phyloP scores from a whole-genome alignment of 2,888 invertebrate genomes.

The Cryptocheilus praepositus region DNA sequence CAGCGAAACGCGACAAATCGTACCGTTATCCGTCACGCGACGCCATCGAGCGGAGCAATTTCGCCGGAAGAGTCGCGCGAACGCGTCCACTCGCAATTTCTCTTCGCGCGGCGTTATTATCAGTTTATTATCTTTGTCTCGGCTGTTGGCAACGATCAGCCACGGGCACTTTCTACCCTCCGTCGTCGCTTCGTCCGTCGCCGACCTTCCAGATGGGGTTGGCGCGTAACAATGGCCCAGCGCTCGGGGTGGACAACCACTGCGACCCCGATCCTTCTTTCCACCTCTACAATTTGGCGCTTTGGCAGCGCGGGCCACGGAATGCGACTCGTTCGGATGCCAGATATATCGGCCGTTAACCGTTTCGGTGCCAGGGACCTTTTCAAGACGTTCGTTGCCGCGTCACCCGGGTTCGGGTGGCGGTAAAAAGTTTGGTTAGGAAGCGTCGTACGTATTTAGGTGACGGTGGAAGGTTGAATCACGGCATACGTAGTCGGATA shows the following conservation, averaged over 20 bases:
- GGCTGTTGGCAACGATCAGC: slow-evolving; percentile 31
- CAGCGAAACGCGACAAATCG: no score
- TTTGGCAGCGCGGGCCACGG: slow-evolving; percentile 17
- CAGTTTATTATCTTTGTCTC: slow-evolving; percentile 51
- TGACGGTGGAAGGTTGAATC: no score
- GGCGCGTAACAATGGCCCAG: background rate
- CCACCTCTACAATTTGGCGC: background rate
- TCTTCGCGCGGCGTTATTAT: slow-evolving; percentile 39
- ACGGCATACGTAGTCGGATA: no score
- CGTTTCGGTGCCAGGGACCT: no score
- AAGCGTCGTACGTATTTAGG: no score
- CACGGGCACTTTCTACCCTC: slow-evolving; percentile 17
- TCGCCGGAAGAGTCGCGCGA: no score
- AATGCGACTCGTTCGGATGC: slow-evolving; percentile 32
- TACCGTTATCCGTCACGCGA: no score
- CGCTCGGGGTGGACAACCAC: slow-evolving; percentile 21
- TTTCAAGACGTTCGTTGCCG: no score
- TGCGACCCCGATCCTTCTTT: background rate
- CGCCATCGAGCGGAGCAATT: no score
- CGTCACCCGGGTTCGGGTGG: no score
- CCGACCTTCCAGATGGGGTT: background rate
- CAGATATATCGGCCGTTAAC: slow-evolving; percentile 54
- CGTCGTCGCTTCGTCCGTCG: background rate
- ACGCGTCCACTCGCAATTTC: background rate
- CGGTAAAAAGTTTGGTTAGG: no score